A percentile compares a stretch with the other conserved stretches of the same genome.
Conservation (phyloP, 2,113 vertebrate species). For the Cavia aperea region DNA sequence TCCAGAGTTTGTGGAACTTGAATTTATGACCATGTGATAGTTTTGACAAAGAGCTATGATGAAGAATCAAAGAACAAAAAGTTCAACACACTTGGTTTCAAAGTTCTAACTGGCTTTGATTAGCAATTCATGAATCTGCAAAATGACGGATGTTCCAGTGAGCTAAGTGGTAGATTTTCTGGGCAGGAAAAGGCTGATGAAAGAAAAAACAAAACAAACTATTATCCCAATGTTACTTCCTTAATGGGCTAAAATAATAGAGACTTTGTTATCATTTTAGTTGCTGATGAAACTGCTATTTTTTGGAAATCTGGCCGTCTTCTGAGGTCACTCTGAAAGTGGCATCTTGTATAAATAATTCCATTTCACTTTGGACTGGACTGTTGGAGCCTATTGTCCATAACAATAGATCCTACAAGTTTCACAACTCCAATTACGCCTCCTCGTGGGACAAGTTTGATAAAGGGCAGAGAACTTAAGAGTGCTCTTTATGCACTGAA, state of each 20-base stretch:
- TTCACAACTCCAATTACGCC: not conserved
- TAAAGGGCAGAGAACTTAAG: not conserved
- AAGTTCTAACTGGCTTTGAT: not conserved
- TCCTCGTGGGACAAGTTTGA: not conserved
- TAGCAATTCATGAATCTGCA: not conserved
- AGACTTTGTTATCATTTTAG: not conserved
- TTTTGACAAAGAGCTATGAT: not conserved
- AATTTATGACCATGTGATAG: not conserved
- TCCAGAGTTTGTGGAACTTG: not conserved
- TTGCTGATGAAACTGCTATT: not conserved
- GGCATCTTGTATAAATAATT: not conserved
- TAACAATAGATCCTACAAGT: not conserved
- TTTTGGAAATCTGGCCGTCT: not conserved
- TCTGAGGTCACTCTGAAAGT: not conserved
- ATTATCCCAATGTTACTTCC: not conserved
- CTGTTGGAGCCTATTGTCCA: not conserved
- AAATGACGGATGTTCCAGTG: not conserved
- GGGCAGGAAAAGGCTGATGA: not conserved
- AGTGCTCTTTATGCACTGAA: not conserved
- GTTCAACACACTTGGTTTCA: not conserved
- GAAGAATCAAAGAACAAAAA: not conserved
- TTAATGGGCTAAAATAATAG: not conserved
- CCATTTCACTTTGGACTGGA: not conserved
- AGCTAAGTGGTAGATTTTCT: not conserved
- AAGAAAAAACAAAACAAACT: not conserved